These are phyloP conservation scores for Argynnis bischoffii DNA, from an alignment of 2,888 invertebrate genomes.

Conservation along the genomic window DNA sequence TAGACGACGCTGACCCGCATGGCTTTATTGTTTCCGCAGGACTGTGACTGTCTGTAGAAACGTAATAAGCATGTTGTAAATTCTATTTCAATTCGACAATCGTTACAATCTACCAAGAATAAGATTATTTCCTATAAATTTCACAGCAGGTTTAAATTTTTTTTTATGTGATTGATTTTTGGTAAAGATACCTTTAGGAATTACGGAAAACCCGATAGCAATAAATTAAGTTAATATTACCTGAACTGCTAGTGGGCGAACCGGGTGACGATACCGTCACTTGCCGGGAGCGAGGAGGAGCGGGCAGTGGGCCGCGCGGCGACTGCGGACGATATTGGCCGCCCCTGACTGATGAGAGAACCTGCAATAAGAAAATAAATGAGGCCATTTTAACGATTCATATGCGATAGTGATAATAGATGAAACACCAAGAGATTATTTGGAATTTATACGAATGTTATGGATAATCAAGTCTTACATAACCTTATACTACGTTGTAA, in stretches of 20 bases:
- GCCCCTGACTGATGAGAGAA: conserved; percentile 88
- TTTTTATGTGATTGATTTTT: too few relatives aligned
- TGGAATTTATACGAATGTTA: too few relatives aligned
- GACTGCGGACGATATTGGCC: conserved; percentile 88
- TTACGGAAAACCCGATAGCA: too few relatives aligned
- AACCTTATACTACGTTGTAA: background rate
- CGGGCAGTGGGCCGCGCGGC: conserved; percentile 84
- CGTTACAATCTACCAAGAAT: too few relatives aligned
- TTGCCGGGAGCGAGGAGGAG: conserved; percentile 76
- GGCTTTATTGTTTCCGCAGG: conserved; percentile 90
- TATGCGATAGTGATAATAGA: too few relatives aligned
- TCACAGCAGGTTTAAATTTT: too few relatives aligned
- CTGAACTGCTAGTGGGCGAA: conserved; percentile 93
- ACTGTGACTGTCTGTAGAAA: conserved; percentile 81
- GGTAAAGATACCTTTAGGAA: too few relatives aligned
- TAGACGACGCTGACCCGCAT: conserved; percentile 77
- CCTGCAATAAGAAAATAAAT: conserved; percentile 58
- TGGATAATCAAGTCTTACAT: background rate
- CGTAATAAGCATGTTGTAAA: too few relatives aligned
- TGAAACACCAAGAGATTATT: too few relatives aligned
- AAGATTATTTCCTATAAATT: too few relatives aligned
- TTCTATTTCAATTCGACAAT: too few relatives aligned
- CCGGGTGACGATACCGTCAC: conserved; percentile 87
- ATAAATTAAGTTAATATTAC: conserved; percentile 46
- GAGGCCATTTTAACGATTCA: background rate